phyloP scores from a whole-genome alignment of 1,140 invertebrate genomes.

The Drosophila parvula region DNA sequence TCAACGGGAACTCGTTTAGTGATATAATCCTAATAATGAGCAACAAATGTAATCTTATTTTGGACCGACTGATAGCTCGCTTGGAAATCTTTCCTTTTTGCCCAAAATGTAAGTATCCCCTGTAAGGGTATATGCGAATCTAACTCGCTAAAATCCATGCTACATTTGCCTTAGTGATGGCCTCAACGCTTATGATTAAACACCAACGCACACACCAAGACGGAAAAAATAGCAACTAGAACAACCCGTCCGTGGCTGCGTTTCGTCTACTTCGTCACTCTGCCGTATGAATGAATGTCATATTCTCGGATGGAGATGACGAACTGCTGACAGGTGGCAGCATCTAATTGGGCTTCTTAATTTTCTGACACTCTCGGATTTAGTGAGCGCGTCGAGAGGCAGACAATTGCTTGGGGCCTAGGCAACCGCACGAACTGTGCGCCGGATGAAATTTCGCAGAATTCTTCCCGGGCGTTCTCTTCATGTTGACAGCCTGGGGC shows the following conservation, averaged over 20 bases:
- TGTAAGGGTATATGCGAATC: slow-evolving; percentile 42
- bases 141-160: slow-evolving; percentile 50
- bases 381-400: slow-evolving; percentile 38
- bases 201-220: slow-evolving; percentile 13
- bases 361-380: slow-evolving; percentile 77
- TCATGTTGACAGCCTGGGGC: slow-evolving; percentile 56
- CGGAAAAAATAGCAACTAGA: slow-evolving; percentile 30
- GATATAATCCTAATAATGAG: background rate
- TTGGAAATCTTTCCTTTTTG: background rate
- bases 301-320: slow-evolving; percentile 78
- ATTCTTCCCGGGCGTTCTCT: slow-evolving; percentile 31
- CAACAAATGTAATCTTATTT: background rate
- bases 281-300: slow-evolving; percentile 78
- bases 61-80: too few species aligned
- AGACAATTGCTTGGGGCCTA: slow-evolving; percentile 70
- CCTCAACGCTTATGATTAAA: slow-evolving; percentile 43
- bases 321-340: slow-evolving; percentile 84
- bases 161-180: slow-evolving; percentile 35
- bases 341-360: slow-evolving; percentile 84
- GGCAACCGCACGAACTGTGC: slow-evolving; percentile 25
- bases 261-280: slow-evolving; percentile 73
- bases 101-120: background rate
- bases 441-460: slow-evolving; percentile 63
- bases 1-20: too few species aligned
- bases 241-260: slow-evolving; percentile 64